Percentiles rank a stretch among this genome's conserved stretches.
These are phyloP conservation scores for Megaleporinus macrocephalus DNA, from an alignment of 2,113 vertebrate genomes.

Conservation along the genomic window DNA sequence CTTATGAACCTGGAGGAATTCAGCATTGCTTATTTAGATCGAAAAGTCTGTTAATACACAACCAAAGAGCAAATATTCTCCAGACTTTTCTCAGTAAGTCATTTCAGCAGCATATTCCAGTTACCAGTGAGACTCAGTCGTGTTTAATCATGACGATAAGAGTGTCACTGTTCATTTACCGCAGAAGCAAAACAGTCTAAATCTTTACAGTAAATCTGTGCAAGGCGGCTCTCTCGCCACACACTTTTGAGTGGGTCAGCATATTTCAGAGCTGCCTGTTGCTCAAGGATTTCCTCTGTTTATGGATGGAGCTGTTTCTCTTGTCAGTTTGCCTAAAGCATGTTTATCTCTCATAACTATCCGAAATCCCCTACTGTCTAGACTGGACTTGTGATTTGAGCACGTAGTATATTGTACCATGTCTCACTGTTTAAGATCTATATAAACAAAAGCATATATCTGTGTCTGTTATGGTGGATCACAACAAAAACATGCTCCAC, in stretches of 20 bases:
- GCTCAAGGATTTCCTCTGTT: constrained; percentile 54
- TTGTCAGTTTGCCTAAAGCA: constrained; percentile 40
- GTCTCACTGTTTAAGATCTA: not conserved
- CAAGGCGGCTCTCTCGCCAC: not conserved
- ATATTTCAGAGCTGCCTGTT: constrained; percentile 7
- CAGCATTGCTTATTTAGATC: not conserved
- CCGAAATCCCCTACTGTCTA: constrained; percentile 43
- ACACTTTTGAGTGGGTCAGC: constrained; percentile 16
- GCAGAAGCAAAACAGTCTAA: not conserved
- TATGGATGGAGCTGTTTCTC: constrained; percentile 41
- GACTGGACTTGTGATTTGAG: constrained; percentile 11
- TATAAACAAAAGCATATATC: not conserved
- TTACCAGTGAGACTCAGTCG: not conserved
- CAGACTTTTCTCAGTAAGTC: not conserved
- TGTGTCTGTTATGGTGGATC: not conserved
- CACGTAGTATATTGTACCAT: not conserved
- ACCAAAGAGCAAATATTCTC: not conserved
- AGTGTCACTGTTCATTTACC: not conserved
- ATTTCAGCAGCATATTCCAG: not conserved
- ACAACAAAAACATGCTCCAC: not conserved
- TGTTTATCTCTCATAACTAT: constrained; percentile 50
- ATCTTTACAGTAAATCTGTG: not conserved
- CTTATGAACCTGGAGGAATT: not conserved
- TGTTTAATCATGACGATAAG: not conserved
- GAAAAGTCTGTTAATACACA: constrained; percentile 3